These are phyloP conservation scores for Cephalotes varians DNA, from an alignment of 2,888 invertebrate species.

Conservation along the genomic window DNA sequence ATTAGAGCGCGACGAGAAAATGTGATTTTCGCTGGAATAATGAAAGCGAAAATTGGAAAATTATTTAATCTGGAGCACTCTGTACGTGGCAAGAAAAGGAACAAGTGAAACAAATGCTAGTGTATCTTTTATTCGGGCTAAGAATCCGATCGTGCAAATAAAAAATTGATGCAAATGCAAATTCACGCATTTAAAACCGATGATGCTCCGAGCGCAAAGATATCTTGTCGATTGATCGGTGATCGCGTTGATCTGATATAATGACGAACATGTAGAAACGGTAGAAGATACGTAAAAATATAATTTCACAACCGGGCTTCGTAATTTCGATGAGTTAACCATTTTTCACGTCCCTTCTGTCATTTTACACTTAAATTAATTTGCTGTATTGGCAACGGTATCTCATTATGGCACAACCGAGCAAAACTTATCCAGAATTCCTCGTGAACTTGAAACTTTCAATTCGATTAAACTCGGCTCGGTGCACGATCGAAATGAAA, in stretches of 20 bases:
- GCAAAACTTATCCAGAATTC: constrained; percentile 3
- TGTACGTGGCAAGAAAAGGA: not conserved
- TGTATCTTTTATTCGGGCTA: constrained; percentile 23
- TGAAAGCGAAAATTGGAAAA: constrained; percentile 10
- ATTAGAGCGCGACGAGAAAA: not conserved
- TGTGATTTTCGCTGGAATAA: constrained; percentile 16
- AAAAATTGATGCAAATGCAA: constrained; percentile 6
- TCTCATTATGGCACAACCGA: constrained; percentile 14
- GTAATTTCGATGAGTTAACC: not conserved
- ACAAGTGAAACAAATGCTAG: not conserved
- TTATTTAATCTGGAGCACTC: constrained; percentile 9
- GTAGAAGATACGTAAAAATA: not conserved
- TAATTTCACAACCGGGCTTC: constrained; percentile 16
- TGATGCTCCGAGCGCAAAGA: not conserved
- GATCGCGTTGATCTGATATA: constrained; percentile 2
- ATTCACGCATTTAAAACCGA: constrained; percentile 17
- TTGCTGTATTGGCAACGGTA: not conserved
- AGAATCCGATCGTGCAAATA: constrained; percentile 4
- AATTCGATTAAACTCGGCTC: not conserved
- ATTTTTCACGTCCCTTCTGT: not conserved
- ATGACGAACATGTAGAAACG: constrained; percentile 17
- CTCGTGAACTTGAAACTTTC: not conserved
- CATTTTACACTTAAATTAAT: not conserved
- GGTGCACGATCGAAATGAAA: not conserved
- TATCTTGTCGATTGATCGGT: constrained; percentile 3